Percentiles rank a stretch among this genome's conserved stretches.
phyloP scores from a whole-genome alignment of 2,113 vertebrate species.

The Neolamprologus tretocephalus region DNA sequence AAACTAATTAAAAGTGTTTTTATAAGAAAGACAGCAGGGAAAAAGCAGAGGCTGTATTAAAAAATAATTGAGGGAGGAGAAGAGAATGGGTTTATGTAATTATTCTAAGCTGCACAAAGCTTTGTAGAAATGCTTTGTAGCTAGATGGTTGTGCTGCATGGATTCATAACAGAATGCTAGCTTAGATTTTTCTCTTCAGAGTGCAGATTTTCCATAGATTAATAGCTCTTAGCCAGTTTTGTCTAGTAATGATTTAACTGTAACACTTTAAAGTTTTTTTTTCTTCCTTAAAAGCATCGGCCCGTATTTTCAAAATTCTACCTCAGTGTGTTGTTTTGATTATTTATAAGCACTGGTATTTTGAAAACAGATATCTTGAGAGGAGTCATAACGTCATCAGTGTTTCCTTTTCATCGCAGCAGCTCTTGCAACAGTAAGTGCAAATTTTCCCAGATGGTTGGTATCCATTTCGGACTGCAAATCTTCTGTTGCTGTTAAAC shows the following conservation, averaged over 20 bases:
- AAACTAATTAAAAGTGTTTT: conserved; percentile 12
- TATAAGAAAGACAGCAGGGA: not conserved
- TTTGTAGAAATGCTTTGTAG: not conserved
- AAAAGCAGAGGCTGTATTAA: not conserved
- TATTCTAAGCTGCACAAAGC: not conserved
- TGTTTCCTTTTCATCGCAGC: not conserved
- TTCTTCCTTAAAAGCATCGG: not conserved
- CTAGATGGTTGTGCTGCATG: not conserved
- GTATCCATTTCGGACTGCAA: not conserved
- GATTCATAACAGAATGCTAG: not conserved
- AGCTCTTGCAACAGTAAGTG: not conserved
- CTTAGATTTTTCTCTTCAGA: not conserved
- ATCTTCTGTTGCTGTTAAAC: not conserved
- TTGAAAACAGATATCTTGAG: not conserved
- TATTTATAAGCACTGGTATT: not conserved
- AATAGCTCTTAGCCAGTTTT: not conserved
- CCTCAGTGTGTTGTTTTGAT: not conserved
- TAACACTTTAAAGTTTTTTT: not conserved
- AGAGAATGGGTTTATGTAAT: not conserved
- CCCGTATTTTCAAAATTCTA: not conserved
- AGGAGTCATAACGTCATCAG: not conserved
- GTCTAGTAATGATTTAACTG: not conserved
- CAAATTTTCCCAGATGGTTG: not conserved
- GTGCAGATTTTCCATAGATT: not conserved
- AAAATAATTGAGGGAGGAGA: not conserved